Conservation (phyloP, 2,888 invertebrate genomes). For the Arrhopalites spinosus region DNA sequence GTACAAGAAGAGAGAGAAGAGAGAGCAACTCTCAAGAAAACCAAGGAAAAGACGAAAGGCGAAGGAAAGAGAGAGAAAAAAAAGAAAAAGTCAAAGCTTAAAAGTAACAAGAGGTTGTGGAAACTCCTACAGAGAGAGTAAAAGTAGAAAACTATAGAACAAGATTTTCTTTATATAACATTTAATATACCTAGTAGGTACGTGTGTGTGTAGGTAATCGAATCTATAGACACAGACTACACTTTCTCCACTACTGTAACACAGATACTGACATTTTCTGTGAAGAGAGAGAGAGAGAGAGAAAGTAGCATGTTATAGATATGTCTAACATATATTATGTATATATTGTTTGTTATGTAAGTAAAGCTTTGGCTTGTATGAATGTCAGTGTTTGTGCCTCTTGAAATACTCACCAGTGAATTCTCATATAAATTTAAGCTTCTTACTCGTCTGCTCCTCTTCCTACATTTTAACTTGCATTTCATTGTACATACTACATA, state of each 20-base stretch:
- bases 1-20: conserved; percentile 8
- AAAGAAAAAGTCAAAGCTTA: conserved; percentile 30
- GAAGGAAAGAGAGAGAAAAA: conserved; percentile 6
- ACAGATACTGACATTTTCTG: too few relatives aligned
- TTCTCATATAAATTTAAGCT: conserved; percentile 4
- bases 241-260: too few relatives aligned
- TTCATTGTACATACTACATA: background rate
- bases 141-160: too few relatives aligned
- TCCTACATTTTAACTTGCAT: background rate
- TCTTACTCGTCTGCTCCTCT: background rate
- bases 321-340: too few relatives aligned
- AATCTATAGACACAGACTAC: background rate
- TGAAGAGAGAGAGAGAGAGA: too few relatives aligned
- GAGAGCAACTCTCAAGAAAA: background rate
- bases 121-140: background rate
- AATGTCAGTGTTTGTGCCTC: conserved; percentile 3
- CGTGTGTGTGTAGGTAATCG: conserved; percentile 8
- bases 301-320: too few relatives aligned
- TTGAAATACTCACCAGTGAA: conserved; percentile 18
- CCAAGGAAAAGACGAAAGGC: background rate
- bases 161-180: background rate
- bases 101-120: conserved; percentile 25
- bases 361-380: too few relatives aligned
- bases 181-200: conserved; percentile 5
- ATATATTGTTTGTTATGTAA: background rate